Evolutionary conservation across 1,140 invertebrate genomes (phyloP).

Genomic region (Globodera rostochiensis): DNA sequence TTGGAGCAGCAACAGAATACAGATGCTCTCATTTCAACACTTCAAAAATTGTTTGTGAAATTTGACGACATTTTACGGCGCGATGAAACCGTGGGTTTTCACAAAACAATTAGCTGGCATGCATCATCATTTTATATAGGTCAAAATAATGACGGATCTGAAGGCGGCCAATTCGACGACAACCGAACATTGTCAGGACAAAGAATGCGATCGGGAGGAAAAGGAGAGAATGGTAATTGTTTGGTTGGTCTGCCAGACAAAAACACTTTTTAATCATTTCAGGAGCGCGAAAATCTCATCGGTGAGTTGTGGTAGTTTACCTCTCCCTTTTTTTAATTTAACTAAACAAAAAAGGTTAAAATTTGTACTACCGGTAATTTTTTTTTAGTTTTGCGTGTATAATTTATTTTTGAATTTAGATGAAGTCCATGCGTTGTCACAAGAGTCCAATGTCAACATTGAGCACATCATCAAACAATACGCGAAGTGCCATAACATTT

Average conservation of each 20-base stretch:
- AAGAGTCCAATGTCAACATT: conserved; percentile 27
- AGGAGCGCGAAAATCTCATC: neutral
- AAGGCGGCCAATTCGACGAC: neutral
- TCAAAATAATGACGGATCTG: conserved; percentile 1
- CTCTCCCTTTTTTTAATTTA: no score
- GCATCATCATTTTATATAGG: neutral
- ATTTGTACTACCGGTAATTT: no score
- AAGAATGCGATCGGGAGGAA: neutral
- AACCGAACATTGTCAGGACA: neutral
- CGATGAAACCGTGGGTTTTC: neutral
- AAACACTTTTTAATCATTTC: conserved; percentile 4
- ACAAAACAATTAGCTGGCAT: neutral
- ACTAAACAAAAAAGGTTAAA: no score
- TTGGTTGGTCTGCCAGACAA: no score
- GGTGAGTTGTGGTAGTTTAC: neutral
- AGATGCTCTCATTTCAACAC: neutral
- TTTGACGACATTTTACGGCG: conserved; percentile 15
- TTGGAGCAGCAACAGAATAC: neutral
- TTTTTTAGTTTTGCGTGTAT: no score
- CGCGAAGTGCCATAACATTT: neutral
- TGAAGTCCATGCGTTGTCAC: conserved; percentile 22
- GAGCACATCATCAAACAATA: conserved; percentile 26
- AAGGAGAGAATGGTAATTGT: neutral
- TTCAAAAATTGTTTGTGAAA: conserved; percentile 23
- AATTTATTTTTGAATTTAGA: conserved; percentile 13